Evolutionary conservation across 2,797 vertebrate genomes (phyloP), one percentile per base, ranked within the genome.

Genomic region (Aeoliscus strigatus): DNA sequence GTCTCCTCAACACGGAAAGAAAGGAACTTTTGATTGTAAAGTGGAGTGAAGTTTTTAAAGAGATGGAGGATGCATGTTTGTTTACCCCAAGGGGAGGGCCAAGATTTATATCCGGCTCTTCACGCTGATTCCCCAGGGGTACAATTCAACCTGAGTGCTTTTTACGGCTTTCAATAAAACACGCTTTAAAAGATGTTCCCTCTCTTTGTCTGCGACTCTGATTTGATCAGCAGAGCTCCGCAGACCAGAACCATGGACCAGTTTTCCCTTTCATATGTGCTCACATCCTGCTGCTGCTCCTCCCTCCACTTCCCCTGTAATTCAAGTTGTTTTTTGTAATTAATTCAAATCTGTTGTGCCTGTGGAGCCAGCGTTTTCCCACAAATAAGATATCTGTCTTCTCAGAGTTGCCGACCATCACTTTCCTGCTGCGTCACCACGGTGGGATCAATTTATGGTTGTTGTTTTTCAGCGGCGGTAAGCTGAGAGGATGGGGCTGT

Each of bases 121-220:
- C 43, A 32, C 49, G 46, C 50, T 5, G 43, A 58, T 46, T 55
- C 73, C 61, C 60, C 32, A 2, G 58, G 62, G 70, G 24, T 55
- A 45, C 61, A 56, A 70, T 70, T 79, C 69, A 66, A 80, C 74
- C 50, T 23, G 46, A 71, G 53, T 53, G 26, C 67, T 61, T 82
- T 82, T 81, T 80, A 79, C 44, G 32, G 51, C 58, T 50, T 67
- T 54, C 68, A 72, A 82, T 82, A 78, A 83, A 84, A 82, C 75
- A 76, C 17, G 0, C 64, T 80, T 79, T 80, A 70, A 81, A 77
- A 73, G 66, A 70, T 64, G 70, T 73, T 75, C 43, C 62, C 59
- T 61, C 56, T 31, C 59, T 70, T n/a, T n/a, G n/a, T n/a, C n/a
- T n/a, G n/a, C n/a, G n/a, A n/a, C n/a, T n/a, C 53, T 75, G 70